phyloP scores from a whole-genome alignment of 2,888 invertebrate species.

The Heliconius ismenius region DNA sequence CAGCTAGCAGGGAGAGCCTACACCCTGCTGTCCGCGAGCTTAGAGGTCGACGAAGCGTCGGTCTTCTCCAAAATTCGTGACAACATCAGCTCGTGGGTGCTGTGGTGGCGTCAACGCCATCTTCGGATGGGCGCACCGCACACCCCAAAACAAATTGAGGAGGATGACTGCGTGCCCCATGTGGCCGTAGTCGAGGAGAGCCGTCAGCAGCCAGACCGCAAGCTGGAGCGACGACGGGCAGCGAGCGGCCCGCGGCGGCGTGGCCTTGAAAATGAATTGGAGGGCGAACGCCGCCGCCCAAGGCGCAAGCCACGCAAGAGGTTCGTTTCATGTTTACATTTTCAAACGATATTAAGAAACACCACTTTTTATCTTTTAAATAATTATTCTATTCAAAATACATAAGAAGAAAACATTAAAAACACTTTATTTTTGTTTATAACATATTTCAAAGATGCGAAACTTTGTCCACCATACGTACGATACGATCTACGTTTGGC shows the following conservation, averaged over 20 bases:
- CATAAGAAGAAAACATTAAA: neutral
- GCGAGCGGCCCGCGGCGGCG: conserved; percentile 65
- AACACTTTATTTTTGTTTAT: neutral
- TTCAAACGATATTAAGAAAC: neutral
- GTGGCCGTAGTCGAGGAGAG: conserved; percentile 66
- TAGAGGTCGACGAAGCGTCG: conserved; percentile 48
- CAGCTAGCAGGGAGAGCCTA: conserved; percentile 47
- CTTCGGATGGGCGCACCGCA: conserved; percentile 80
- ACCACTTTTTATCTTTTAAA: neutral
- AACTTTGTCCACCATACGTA: conserved; percentile 9
- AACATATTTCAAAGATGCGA: neutral
- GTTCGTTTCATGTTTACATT: conserved; percentile 51
- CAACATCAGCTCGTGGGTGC: conserved; percentile 77
- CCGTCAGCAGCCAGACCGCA: conserved; percentile 58
- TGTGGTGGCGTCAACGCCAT: conserved; percentile 79
- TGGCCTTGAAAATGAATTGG: conserved; percentile 66
- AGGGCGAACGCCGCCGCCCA: conserved; percentile 69
- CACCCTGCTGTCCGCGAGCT: conserved; percentile 53
- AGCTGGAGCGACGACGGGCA: conserved; percentile 66
- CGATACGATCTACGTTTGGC: conserved; percentile 8
- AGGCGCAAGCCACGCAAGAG: conserved; percentile 63
- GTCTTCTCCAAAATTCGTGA: conserved; percentile 74
- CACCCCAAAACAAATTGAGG: conserved; percentile 72
- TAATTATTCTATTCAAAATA: neutral
- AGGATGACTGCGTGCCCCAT: conserved; percentile 69